Evolutionary conservation across 1,140 invertebrate genomes (phyloP), one percentile per base, ranked within the genome.

Genomic region (Dinothrombium tinctorium): DNA sequence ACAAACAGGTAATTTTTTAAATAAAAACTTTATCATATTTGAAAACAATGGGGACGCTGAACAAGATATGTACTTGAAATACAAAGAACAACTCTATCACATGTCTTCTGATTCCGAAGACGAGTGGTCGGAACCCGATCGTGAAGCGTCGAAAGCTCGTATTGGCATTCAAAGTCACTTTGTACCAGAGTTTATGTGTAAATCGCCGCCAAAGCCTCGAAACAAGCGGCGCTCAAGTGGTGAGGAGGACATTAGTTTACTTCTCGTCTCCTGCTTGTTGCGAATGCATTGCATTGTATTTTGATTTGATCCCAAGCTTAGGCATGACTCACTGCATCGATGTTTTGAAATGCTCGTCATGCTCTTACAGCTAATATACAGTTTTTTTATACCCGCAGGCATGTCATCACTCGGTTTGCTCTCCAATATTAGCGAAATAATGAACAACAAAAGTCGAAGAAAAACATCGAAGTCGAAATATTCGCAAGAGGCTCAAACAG

Each of bases 101-200:
- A 3, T 33, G 2, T 14, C 33, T 17, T 33, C 33, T 17, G 36
- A 22, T 12, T 37, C 36, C n/a, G 36, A 37, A n/a, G 36, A 37
- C 11, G 36, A 23, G 8, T 37, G 36, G 36, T 37, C 36, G 2
- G 36, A 37, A 22, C 36, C 36, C 21, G 36, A 37, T 25, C 15
- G 21, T 11, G 19, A 19, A 3, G 36, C 19, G 3, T 37, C 36
- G 9, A 9, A 25, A 37, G 12, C 23, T 3, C 36, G 36, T n/a
- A 37, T 37, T 22, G 36, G 36, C 12, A 9, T 37, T 11, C 11
- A 22, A n/a, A 15, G 4, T 37, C 14, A 15, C 9, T 14, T 37
- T 37, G 36, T 11, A 22, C n/a, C 11, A 12, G 17, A 12, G 3
- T 33, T 17, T 8, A 12, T 33, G 8, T 9, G 26, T n/a, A 28